Evolutionary conservation across 2,113 vertebrate species (phyloP).

Genomic region (Sitta europaea): DNA sequence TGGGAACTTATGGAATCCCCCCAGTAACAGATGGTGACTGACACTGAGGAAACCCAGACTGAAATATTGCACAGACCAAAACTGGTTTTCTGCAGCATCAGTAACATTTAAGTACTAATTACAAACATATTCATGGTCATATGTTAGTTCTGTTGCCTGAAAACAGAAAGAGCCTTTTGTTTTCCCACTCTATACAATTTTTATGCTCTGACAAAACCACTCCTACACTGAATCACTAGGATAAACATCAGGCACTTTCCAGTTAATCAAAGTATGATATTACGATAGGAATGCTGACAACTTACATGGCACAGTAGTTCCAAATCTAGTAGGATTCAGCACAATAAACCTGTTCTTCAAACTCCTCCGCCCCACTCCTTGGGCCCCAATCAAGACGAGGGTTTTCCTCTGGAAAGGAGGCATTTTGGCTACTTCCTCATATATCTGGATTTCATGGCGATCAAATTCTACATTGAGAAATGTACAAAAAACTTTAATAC

Average conservation of each 20-base stretch:
- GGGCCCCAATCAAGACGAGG: constrained; percentile 92
- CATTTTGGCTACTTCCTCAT: constrained; percentile 96
- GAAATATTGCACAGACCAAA: not conserved
- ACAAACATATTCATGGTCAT: not conserved
- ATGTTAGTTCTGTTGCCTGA: not conserved
- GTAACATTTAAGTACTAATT: not conserved
- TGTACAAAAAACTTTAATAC: not conserved
- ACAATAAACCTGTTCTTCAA: constrained; percentile 96
- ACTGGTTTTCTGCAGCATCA: not conserved
- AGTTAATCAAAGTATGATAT: not conserved
- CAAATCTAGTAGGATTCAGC: constrained; percentile 88
- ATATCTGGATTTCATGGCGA: constrained; percentile 97
- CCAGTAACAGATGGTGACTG: not conserved
- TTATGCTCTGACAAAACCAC: not conserved
- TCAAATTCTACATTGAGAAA: constrained; percentile 86
- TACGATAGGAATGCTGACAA: not conserved
- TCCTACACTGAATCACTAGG: not conserved
- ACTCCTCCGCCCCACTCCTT: constrained; percentile 95
- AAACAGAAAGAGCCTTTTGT: not conserved
- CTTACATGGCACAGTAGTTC: constrained; percentile 98
- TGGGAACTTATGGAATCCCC: not conserved
- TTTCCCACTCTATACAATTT: not conserved
- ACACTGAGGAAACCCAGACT: not conserved
- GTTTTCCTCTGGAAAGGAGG: constrained; percentile 98
- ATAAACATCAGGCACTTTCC: not conserved